Conservation (phyloP, 2,797 vertebrate species). For the Loriculus beryllinus region DNA sequence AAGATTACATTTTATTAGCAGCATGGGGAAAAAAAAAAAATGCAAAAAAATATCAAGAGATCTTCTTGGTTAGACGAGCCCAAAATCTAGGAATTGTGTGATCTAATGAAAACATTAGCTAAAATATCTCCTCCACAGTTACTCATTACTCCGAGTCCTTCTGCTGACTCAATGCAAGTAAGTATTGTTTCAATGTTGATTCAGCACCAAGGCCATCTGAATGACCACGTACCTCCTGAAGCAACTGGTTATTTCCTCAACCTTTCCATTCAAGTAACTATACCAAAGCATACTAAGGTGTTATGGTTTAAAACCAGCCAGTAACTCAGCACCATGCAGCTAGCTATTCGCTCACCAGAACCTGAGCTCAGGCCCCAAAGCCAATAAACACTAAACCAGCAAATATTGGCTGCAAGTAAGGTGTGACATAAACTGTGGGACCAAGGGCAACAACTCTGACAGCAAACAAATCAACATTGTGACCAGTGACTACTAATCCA, state of each 20-base stretch:
- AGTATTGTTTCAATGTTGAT: not conserved
- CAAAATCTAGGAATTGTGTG: not conserved
- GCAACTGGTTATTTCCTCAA: not conserved
- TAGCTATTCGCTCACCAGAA: not conserved
- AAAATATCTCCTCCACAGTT: not conserved
- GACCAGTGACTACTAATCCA: not conserved
- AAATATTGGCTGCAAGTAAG: not conserved
- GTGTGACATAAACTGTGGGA: not conserved
- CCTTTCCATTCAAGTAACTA: not conserved
- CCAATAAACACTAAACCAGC: not conserved
- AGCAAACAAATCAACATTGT: not conserved
- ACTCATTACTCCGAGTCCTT: not conserved
- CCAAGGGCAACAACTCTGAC: not conserved
- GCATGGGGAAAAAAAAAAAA: rapidly evolving
- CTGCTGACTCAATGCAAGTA: not conserved
- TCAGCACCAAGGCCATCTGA: not conserved
- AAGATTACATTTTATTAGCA: not conserved
- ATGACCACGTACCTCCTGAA: not conserved
- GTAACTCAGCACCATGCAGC: not conserved
- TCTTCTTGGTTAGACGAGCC: not conserved
- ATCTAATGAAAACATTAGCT: not conserved
- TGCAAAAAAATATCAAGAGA: not conserved
- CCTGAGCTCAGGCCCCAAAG: not conserved
- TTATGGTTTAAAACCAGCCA: not conserved
- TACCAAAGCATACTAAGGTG: not conserved